Base-by-base conservation (phyloP, 2,888 invertebrate genomes). In the Andrena flavipes region DNA sequence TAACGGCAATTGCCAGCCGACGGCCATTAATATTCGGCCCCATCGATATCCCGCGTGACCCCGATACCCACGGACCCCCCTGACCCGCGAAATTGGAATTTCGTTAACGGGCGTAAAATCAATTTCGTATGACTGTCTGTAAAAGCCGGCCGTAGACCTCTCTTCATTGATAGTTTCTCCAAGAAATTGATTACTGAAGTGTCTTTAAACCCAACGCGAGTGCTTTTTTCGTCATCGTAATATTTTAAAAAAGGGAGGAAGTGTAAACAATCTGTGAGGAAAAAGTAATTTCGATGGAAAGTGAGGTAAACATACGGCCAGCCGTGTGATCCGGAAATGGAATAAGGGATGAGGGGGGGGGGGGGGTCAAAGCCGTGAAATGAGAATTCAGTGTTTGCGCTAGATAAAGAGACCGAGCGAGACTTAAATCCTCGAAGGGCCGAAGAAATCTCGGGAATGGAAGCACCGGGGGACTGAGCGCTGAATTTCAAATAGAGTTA, bases 231-330 rank as follows among this genome's bases (percentile, higher is more conserved):
- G 23, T 13, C 10, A 26, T 20, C 8, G n/a, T 26, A 10, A 10
- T 42, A 10, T 56, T 51, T 20, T 16, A 33, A 33, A 62, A 33
- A 20, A n/a, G 51, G 6, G 48, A n/a, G 29, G 60, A 49, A 59
- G 64, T 16, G 35, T 23, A 42, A 60, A 54, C 56, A 33, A 60
- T 68, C 51, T n/a, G 26, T 62, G 67, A 54, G n/a, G 20, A 71
- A 68, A 70, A 76, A 84, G 68, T 76, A 81, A 86, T 86, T 86
- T 86, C 68, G 65, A 84, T 81, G 68, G 62, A 79, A 86, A 84
- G 68, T 69, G 42, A 82, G 73, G 63, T 63, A 76, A 69, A 76
- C 60, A 49, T 49, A 48, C 63, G 26, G 59, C 35, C 49, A 70
- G 35, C 35, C 70, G n/a, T n/a, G n/a, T n/a, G 82, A 83, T 82